A percentile compares a stretch with the other conserved stretches of the same genome.
Conservation (phyloP, 1,140 invertebrate species). For the Galendromus occidentalis region DNA sequence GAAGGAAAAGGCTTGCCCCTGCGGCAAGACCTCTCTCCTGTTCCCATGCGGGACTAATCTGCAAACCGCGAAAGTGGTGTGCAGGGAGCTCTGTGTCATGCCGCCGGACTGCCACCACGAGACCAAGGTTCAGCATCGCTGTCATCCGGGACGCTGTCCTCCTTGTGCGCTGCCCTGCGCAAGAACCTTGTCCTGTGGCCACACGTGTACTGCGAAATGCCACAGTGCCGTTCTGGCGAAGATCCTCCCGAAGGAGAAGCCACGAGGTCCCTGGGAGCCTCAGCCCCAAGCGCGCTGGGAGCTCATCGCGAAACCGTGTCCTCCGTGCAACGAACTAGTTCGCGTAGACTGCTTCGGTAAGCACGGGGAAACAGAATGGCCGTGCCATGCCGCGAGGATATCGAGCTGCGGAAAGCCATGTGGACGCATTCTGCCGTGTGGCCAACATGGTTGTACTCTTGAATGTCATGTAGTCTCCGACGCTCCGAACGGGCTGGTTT, state of each 20-base stretch:
- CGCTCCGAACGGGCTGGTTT: slow-evolving; percentile 20
- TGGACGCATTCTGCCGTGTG: slow-evolving; percentile 43
- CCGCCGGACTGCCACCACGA: slow-evolving; percentile 56
- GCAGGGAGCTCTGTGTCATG: slow-evolving; percentile 42
- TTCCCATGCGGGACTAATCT: slow-evolving; percentile 64
- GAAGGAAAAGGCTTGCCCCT: slow-evolving; percentile 55
- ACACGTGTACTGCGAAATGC: slow-evolving; percentile 50
- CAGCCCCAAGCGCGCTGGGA: slow-evolving; percentile 33
- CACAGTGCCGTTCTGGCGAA: slow-evolving; percentile 53
- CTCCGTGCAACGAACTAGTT: slow-evolving; percentile 42
- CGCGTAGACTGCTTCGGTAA: slow-evolving; percentile 53
- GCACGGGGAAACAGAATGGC: slow-evolving; percentile 48
- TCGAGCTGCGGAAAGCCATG: slow-evolving; percentile 52
- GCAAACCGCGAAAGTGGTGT: slow-evolving; percentile 52
- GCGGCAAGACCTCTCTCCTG: slow-evolving; percentile 50
- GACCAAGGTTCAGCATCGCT: slow-evolving; percentile 46
- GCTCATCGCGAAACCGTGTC: slow-evolving; percentile 36
- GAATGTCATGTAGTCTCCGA: slow-evolving; percentile 45
- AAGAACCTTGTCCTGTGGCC: slow-evolving; percentile 42
- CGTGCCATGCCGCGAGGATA: slow-evolving; percentile 47
- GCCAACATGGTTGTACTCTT: slow-evolving; percentile 52
- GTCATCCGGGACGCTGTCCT: slow-evolving; percentile 70
- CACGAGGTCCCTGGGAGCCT: slow-evolving; percentile 52
- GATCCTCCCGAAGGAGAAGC: slow-evolving; percentile 32
- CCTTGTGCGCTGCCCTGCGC: slow-evolving; percentile 52